phyloP scores from a whole-genome alignment of 2,888 invertebrate species.

The Dyspetes luteomarginatus region DNA sequence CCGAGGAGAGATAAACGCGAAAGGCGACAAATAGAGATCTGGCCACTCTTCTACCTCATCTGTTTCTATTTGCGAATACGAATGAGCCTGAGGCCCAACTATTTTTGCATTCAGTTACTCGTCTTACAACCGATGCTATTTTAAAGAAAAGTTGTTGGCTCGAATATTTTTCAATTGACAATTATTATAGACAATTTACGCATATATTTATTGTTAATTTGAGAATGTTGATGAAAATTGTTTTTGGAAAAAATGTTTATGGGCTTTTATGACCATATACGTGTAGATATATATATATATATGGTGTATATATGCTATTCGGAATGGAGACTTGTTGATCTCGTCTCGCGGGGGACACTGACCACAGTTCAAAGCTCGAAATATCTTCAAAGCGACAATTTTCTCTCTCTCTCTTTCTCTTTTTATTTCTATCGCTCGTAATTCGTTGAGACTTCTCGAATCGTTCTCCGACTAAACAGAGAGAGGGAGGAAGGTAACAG shows the following conservation, averaged over 20 bases:
- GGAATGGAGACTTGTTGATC: conserved; percentile 60
- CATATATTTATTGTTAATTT: no score
- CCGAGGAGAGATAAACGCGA: conserved; percentile 56
- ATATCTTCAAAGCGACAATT: conserved; percentile 23
- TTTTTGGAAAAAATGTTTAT: background rate
- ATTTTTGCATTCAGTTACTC: conserved; percentile 39
- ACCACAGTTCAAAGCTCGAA: conserved; percentile 44
- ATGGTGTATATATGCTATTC: conserved; percentile 18
- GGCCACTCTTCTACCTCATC: conserved; percentile 19
- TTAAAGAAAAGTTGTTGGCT: conserved; percentile 30
- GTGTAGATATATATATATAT: background rate
- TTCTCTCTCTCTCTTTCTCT: no score
- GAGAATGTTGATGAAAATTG: no score
- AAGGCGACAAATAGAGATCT: conserved; percentile 56
- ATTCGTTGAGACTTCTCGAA: conserved; percentile 14
- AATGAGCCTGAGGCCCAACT: conserved; percentile 27
- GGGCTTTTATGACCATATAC: background rate
- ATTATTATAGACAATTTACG: background rate
- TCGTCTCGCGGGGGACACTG: conserved; percentile 47
- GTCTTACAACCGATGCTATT: conserved; percentile 42
- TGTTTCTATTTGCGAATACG: conserved; percentile 63
- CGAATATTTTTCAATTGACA: background rate
- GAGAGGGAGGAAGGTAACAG: background rate
- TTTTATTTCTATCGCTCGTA: no score
- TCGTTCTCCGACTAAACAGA: background rate